A percentile compares a stretch with the other conserved stretches of the same genome.
phyloP scores from a whole-genome alignment of 2,113 vertebrate species.

The Myotis davidii region DNA sequence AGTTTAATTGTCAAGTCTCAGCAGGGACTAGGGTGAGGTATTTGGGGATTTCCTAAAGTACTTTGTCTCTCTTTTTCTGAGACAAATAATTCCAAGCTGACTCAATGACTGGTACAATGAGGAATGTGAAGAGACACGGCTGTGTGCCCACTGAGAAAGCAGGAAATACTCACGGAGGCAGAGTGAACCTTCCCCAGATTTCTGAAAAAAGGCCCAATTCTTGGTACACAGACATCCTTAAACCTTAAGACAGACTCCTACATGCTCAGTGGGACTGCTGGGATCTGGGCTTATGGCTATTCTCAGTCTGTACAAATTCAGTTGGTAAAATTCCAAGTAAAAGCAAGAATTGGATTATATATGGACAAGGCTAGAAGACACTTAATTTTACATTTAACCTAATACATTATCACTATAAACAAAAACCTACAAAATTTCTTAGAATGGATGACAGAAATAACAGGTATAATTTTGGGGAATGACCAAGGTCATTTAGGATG shows the following conservation, averaged over 20 bases:
- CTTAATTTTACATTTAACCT: conserved; percentile 18
- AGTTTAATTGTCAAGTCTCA: conserved; percentile 36
- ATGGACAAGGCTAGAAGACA: not conserved
- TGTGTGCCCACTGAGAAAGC: not conserved
- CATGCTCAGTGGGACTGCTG: not conserved
- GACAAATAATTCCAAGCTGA: not conserved
- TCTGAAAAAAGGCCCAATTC: not conserved
- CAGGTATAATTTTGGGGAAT: not conserved
- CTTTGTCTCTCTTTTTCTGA: not conserved
- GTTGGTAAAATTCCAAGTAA: conserved; percentile 17
- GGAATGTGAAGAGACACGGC: not conserved
- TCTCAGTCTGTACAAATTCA: not conserved
- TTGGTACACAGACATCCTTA: not conserved
- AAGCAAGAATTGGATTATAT: not conserved
- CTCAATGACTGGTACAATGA: not conserved
- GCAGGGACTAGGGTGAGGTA: conserved; percentile 3
- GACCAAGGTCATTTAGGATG: not conserved
- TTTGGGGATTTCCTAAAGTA: not conserved
- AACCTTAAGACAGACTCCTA: not conserved
- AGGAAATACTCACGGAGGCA: not conserved
- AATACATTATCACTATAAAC: not conserved
- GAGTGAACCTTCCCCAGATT: not conserved
- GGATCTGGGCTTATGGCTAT: not conserved
- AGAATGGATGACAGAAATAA: not conserved
- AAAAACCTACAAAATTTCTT: conserved; percentile 33